phyloP scores from a whole-genome alignment of 2,888 invertebrate species.

The Drosophila nr. medialis region DNA sequence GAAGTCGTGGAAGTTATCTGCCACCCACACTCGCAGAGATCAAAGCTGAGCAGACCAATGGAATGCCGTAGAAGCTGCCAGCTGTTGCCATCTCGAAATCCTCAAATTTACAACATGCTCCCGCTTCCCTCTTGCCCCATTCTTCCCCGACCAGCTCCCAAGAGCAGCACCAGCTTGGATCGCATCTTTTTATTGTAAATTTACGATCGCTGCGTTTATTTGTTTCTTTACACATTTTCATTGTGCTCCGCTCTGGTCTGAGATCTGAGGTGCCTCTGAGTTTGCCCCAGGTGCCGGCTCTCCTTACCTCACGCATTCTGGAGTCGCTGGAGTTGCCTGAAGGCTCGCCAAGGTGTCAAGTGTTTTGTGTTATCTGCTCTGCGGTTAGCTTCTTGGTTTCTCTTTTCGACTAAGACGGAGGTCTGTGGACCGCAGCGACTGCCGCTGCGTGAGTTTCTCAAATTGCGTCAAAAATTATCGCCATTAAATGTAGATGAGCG shows the following conservation, averaged over 20 bases:
- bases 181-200: slow-evolving; percentile 61
- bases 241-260: slow-evolving; percentile 23
- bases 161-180: not conserved
- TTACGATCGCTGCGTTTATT: slow-evolving; percentile 67
- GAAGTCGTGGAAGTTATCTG: not conserved
- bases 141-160: not conserved
- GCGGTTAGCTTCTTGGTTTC: slow-evolving; percentile 69
- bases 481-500: slow-evolving; percentile 82
- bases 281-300: slow-evolving; percentile 38
- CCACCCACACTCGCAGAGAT: slow-evolving; percentile 35
- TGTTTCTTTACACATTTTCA: slow-evolving; percentile 56
- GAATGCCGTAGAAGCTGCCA: slow-evolving; percentile 36
- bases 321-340: slow-evolving; percentile 8
- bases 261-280: slow-evolving; percentile 19
- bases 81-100: slow-evolving; percentile 75
- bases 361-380: slow-evolving; percentile 68
- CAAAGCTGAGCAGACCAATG: slow-evolving; percentile 1
- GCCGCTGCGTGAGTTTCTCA: slow-evolving; percentile 66
- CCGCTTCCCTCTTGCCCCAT: not conserved
- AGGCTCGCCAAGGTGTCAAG: slow-evolving; percentile 73
- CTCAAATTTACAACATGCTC: slow-evolving; percentile 70
- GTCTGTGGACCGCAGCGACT: slow-evolving; percentile 19
- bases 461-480: slow-evolving; percentile 80
- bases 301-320: slow-evolving; percentile 49
- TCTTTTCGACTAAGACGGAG: slow-evolving; percentile 34